Evolutionary conservation across 1,140 invertebrate species (phyloP).

Genomic region (Popillia japonica): DNA sequence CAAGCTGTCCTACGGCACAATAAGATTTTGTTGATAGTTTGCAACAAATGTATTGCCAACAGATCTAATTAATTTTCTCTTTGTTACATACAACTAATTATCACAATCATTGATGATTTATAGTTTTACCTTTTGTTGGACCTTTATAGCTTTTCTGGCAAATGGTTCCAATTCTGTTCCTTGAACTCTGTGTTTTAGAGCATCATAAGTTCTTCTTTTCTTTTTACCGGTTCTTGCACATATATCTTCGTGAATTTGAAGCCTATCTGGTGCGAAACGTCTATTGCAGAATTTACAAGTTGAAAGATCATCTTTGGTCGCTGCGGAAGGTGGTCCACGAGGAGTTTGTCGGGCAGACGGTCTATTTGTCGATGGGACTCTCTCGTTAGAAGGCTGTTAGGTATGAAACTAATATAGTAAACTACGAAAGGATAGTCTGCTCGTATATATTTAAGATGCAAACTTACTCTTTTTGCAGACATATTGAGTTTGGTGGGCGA

Average conservation of each 20-base stretch:
- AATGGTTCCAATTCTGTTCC: conserved; percentile 90
- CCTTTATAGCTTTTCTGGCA: conserved; percentile 49
- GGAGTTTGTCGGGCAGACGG: conserved; percentile 50
- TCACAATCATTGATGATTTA: too few species aligned
- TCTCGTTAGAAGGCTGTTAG: not conserved
- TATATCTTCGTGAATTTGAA: conserved; percentile 83
- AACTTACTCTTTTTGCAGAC: too few species aligned
- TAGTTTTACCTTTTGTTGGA: conserved; percentile 48
- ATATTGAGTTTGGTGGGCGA: too few species aligned
- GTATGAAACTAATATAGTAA: too few species aligned
- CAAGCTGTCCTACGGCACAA: too few species aligned
- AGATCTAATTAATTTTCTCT: too few species aligned
- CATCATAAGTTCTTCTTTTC: conserved; percentile 88
- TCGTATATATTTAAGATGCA: too few species aligned
- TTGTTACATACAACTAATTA: too few species aligned
- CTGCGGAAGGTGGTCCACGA: conserved; percentile 52
- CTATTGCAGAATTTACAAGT: conserved; percentile 74
- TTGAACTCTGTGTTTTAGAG: conserved; percentile 80
- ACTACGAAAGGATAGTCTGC: too few species aligned
- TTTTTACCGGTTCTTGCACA: conserved; percentile 78
- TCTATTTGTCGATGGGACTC: conserved; percentile 45
- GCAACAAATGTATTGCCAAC: too few species aligned
- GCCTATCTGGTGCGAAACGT: conserved; percentile 80
- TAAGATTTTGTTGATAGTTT: too few species aligned
- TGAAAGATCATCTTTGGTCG: conserved; percentile 59